Evolutionary conservation across 2,113 vertebrate species (phyloP).

Genomic region (Nibea albiflora): DNA sequence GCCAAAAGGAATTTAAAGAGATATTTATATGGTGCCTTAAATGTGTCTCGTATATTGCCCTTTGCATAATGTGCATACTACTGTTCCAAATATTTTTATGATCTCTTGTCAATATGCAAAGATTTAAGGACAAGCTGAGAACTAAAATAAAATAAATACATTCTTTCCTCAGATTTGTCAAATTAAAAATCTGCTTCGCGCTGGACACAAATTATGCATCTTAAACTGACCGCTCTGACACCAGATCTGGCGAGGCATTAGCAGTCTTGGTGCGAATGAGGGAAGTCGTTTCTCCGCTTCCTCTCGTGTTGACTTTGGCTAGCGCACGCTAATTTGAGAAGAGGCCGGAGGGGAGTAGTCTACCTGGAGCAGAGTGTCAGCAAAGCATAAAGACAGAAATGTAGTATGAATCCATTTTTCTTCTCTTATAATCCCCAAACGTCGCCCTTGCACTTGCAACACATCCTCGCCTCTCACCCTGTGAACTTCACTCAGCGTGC

Average conservation of each 20-base stretch:
- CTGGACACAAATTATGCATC: slow-evolving; percentile 43
- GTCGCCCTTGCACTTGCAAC: slow-evolving; percentile 12
- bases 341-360: slow-evolving; percentile 61
- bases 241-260: slow-evolving; percentile 67
- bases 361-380: slow-evolving; percentile 71
- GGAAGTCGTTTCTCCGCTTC: slow-evolving; percentile 68
- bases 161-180: slow-evolving; percentile 6
- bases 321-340: slow-evolving; percentile 57
- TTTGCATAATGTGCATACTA: not conserved
- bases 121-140: not conserved
- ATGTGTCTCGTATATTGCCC: not conserved
- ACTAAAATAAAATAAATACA: slow-evolving; percentile 11
- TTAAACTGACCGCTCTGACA: slow-evolving; percentile 58
- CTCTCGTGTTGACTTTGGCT: slow-evolving; percentile 80
- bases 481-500: slow-evolving; percentile 7
- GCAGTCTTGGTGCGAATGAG: slow-evolving; percentile 70
- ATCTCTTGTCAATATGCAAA: not conserved
- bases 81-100: not conserved
- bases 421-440: slow-evolving; percentile 19
- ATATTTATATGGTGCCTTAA: not conserved
- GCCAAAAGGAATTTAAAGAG: not conserved
- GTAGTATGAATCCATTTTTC: slow-evolving; percentile 18
- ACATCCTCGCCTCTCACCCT: slow-evolving; percentile 22
- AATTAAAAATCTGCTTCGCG: not conserved
- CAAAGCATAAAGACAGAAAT: slow-evolving; percentile 36